Percentiles rank a stretch among this genome's conserved stretches.
phyloP scores from a whole-genome alignment of 2,113 vertebrate species.

The Hippocampus mohnikei region DNA sequence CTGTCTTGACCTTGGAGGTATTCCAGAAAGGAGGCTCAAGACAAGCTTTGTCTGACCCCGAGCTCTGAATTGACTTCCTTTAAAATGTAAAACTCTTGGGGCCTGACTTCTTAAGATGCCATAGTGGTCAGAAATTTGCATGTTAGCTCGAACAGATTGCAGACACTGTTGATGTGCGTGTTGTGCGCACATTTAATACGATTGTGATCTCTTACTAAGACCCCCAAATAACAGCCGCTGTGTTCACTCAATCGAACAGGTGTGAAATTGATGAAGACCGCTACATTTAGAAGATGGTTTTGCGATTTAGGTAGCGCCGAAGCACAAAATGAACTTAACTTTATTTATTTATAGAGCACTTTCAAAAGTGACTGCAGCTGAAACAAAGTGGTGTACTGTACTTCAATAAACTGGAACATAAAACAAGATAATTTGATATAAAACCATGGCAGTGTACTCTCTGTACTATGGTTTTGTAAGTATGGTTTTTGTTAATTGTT shows the following conservation, averaged over 20 bases:
- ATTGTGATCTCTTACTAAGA: background rate
- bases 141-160: background rate
- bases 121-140: background rate
- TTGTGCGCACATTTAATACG: background rate
- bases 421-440: background rate
- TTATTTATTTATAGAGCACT: background rate
- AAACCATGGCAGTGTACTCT: background rate
- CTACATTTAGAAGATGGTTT: background rate
- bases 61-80: background rate
- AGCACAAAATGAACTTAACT: background rate
- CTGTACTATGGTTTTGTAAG: no score
- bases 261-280: background rate
- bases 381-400: background rate
- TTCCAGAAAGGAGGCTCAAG: background rate
- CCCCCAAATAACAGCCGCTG: background rate
- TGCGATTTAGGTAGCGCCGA: background rate
- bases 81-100: background rate
- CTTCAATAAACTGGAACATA: background rate
- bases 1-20: background rate
- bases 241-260: background rate
- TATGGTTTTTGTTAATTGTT: no score
- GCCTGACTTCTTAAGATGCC: background rate
- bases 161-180: background rate
- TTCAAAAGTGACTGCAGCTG: background rate
- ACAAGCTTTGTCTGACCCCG: background rate